Base-by-base conservation (phyloP, 2,797 vertebrate genomes). In the Todus mexicanus region DNA sequence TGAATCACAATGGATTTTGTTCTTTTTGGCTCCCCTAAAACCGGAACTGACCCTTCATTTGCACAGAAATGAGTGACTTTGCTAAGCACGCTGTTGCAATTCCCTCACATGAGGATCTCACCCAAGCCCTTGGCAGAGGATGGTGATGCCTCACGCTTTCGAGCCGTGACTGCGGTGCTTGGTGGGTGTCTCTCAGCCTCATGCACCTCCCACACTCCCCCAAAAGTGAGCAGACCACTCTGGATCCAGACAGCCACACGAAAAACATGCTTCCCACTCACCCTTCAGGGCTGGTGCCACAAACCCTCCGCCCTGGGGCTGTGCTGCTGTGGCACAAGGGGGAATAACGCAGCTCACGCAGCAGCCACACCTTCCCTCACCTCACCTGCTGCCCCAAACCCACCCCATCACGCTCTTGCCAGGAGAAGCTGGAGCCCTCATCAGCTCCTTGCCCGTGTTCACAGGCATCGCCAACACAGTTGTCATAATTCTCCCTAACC, bases 121-220 rank as follows among this genome's bases (percentile, higher is more conserved):
- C 38, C 37, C 38, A 5, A 9, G 15, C 59, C 4, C 2, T 22
- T 1, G 25, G 4, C 25, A 23, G 66, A 45, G 31, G 10, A 15
- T 1, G 13, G 10, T 1, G 15, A 5, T 11, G 7, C 0, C 4
- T 12, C 42, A 31, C 42, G 18, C 19, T 63, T 60, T n/a, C 1
- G 0, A 47, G 22, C 18, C 33, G 8, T 3, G 21, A 27, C 19
- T 22, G 19, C 4, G 5, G 19, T 23, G 31, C 31, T 38, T 4
- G 6, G 21, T 5, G 71, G 43, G 27, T 25, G 7, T 48, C 31
- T 23, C 47, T 43, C 43, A 29, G 15, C 70, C 18, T 10, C 29
- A 3, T 3, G 42, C 18, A 13, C 38, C 25, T 19, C 7, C 48
- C 42, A 17, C 31, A 0, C 56, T 63, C 79, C 50, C 33, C 0